A percentile compares a stretch with the other conserved stretches of the same genome.
These are phyloP conservation scores for Bungarus multicinctus DNA, from an alignment of 2,113 vertebrate species.

Conservation along the genomic window DNA sequence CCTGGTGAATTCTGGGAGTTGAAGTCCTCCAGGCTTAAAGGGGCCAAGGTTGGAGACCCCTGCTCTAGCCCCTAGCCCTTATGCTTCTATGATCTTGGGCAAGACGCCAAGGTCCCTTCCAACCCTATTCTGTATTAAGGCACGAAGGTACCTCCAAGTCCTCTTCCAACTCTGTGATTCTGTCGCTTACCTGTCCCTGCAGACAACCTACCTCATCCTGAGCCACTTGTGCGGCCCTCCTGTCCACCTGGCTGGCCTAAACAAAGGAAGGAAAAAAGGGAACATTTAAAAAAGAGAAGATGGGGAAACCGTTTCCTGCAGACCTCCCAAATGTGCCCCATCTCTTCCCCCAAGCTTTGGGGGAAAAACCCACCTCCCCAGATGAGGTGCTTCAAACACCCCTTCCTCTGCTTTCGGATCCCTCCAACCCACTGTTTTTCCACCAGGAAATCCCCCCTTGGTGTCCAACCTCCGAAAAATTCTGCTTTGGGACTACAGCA, in stretches of 20 bases:
- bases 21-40: too few relatives aligned
- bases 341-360: not conserved
- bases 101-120: not conserved
- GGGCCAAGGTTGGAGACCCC: too few relatives aligned
- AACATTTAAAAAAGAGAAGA: not conserved
- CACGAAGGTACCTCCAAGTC: too few relatives aligned
- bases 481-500: not conserved
- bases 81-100: too few relatives aligned
- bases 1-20: too few relatives aligned
- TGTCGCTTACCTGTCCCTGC: not conserved
- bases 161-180: too few relatives aligned
- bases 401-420: too few relatives aligned
- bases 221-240: not conserved
- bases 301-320: not conserved
- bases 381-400: not conserved
- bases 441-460: not conserved
- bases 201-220: not conserved
- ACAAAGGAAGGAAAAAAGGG: not conserved
- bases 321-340: not conserved
- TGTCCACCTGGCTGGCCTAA: not conserved
- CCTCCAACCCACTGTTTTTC: not conserved
- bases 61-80: too few relatives aligned
- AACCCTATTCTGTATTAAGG: not conserved
- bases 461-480: not conserved
- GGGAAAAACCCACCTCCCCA: not conserved